Base-by-base conservation (phyloP, 2,113 vertebrate species). In the Ictidomys tridecemlineatus region DNA sequence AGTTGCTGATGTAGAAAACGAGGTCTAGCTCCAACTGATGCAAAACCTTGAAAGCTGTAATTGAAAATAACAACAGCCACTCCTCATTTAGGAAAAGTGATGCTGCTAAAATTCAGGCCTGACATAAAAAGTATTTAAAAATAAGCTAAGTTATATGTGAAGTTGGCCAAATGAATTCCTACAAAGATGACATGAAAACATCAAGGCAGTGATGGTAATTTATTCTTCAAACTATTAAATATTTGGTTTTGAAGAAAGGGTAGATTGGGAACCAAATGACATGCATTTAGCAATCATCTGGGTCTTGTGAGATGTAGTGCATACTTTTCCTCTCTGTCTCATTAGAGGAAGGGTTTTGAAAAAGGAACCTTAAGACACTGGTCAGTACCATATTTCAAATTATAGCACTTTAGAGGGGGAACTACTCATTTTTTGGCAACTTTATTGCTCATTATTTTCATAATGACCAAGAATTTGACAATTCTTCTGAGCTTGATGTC, bases 161-260 rank as follows among this genome's bases (percentile, higher is more conserved):
- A 85, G 37, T 1, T 74, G 67, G 20, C 53, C 30, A 58, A 84
- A 82, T 85, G 56, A 87, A 73, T 84, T 96, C 45, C 74, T 53
- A 6, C 69, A 79, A 96, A 88, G 39, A 73, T n/a, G 37, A 77
- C 12, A 76, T 9, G 16, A 70, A 88, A 67, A 93, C 34, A 2
- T 85, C 37, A 5, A 94, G 39, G 48, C 1, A 51, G 69, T 63
- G 65, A 78, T 42, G 32, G 18, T 93, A 20, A n/a, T 86, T 63
- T 30, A 42, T 32, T 92, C 30, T 87, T 90, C 65, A 94, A 94
- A 95, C 61, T 69, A 67, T 91, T 51, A 80, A 94, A 63, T 32
- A 79, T 92, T 63, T 56, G 78, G 37, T 84, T 96, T 97, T 97
- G 82, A 95, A 89, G 74, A 45, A 5, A 89, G 8, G 28, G 84